A percentile compares a stretch with the other conserved stretches of the same genome.
phyloP scores from a whole-genome alignment of 2,888 invertebrate species.

The Eurytoma californica region DNA sequence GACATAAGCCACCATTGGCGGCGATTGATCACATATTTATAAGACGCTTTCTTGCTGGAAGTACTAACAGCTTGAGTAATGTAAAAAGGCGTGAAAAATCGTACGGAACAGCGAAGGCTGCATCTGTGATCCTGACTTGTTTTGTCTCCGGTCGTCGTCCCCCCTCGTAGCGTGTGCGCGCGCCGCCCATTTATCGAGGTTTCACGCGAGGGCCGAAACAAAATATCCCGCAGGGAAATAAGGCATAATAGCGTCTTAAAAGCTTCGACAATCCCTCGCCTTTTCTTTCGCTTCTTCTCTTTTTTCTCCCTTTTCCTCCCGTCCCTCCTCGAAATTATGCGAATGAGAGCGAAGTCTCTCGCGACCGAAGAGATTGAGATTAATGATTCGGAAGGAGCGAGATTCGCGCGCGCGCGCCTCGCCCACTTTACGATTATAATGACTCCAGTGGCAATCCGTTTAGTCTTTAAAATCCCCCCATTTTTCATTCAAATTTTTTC shows the following conservation, averaged over 20 bases:
- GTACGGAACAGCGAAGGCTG: too few relatives aligned
- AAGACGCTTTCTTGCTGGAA: too few relatives aligned
- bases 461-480: too few relatives aligned
- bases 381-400: slow-evolving; percentile 18
- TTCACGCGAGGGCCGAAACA: slow-evolving; percentile 54
- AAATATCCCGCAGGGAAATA: slow-evolving; percentile 66
- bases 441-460: too few relatives aligned
- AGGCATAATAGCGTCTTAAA: slow-evolving; percentile 64
- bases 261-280: slow-evolving; percentile 50
- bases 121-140: too few relatives aligned
- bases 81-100: too few relatives aligned
- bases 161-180: too few relatives aligned
- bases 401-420: neutral
- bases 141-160: too few relatives aligned
- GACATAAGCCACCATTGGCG: too few relatives aligned
- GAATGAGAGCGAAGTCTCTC: neutral
- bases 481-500: too few relatives aligned
- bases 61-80: too few relatives aligned
- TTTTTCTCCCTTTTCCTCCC: neutral
- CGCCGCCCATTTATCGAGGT: neutral
- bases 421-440: neutral
- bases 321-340: neutral
- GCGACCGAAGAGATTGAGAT: slow-evolving; percentile 14
- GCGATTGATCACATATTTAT: too few relatives aligned
- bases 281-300: slow-evolving; percentile 11